phyloP scores from a whole-genome alignment of 2,888 invertebrate genomes.

The Xestia ashworthii region DNA sequence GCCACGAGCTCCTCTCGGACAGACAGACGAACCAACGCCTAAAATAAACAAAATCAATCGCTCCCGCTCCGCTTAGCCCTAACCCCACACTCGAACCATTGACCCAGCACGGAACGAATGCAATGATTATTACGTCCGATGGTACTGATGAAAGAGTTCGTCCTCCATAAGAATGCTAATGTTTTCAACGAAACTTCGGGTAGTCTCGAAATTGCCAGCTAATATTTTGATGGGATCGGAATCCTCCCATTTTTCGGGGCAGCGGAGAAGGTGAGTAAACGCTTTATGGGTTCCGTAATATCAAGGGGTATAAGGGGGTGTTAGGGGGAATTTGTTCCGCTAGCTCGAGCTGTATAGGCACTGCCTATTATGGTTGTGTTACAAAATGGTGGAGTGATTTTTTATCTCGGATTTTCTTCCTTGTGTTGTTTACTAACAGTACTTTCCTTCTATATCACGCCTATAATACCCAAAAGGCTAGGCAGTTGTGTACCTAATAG shows the following conservation, averaged over 20 bases:
- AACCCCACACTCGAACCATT: conserved; percentile 41
- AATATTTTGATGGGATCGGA: conserved; percentile 59
- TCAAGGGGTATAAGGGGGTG: conserved; percentile 13
- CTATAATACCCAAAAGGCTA: neutral
- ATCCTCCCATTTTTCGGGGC: conserved; percentile 42
- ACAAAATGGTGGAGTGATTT: conserved; percentile 34
- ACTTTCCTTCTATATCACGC: neutral
- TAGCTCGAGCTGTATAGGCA: conserved; percentile 9
- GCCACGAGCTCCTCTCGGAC: neutral
- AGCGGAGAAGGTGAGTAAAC: conserved; percentile 42
- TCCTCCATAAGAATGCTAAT: conserved; percentile 68
- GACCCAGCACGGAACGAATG: conserved; percentile 54
- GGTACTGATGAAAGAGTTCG: conserved; percentile 63
- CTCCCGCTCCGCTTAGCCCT: conserved; percentile 13
- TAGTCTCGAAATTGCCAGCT: conserved; percentile 46
- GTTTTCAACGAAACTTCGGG: conserved; percentile 43
- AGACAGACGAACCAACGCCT: neutral
- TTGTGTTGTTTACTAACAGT: neutral
- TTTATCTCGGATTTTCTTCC: conserved; percentile 23
- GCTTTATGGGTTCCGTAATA: conserved; percentile 45
- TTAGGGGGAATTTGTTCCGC: conserved; percentile 26
- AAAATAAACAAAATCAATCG: neutral
- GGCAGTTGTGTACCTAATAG: neutral
- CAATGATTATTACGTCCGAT: conserved; percentile 69
- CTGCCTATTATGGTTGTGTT: conserved; percentile 23